Percentiles rank a stretch among this genome's conserved stretches.
These are phyloP conservation scores for Drosophila parvula DNA, from an alignment of 1,140 invertebrate species.

Conservation along the genomic window DNA sequence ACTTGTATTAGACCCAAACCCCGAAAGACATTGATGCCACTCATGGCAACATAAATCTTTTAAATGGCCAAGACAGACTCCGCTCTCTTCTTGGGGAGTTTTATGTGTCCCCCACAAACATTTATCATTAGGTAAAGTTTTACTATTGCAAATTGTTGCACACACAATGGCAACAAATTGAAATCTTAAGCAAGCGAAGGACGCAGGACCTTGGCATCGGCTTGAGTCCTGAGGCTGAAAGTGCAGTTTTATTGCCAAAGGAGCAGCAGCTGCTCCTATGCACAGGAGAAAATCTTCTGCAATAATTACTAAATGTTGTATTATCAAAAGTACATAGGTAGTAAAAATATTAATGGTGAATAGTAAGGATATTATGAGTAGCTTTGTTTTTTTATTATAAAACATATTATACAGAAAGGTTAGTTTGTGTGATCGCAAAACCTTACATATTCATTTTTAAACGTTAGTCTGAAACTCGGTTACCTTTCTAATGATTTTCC, in stretches of 20 bases:
- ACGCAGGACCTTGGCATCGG: slow-evolving; percentile 46
- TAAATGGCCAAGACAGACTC: slow-evolving; percentile 53
- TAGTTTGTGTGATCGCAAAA: no score
- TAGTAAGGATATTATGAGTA: not conserved
- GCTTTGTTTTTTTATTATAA: not conserved
- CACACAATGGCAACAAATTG: slow-evolving; percentile 75
- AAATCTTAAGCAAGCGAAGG: slow-evolving; percentile 76
- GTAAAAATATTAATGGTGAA: not conserved
- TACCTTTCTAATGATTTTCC: not conserved
- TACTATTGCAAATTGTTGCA: slow-evolving; percentile 75
- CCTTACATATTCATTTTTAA: no score
- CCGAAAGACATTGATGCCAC: slow-evolving; percentile 61
- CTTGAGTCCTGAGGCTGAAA: slow-evolving; percentile 53
- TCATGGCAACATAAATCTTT: slow-evolving; percentile 62
- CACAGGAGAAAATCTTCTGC: not conserved
- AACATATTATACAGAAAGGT: no score
- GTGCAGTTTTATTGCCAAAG: slow-evolving; percentile 76
- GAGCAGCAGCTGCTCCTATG: slow-evolving; percentile 54
- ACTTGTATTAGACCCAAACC: slow-evolving; percentile 30
- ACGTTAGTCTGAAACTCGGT: no score
- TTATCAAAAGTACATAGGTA: no score
- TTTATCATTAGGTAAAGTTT: slow-evolving; percentile 77
- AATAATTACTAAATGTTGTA: not conserved
- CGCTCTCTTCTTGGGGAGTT: slow-evolving; percentile 50
- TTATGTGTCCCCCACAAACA: slow-evolving; percentile 59